Evolutionary conservation across 1,140 invertebrate genomes (phyloP).

Genomic region (Bombus haemorrhoidalis): DNA sequence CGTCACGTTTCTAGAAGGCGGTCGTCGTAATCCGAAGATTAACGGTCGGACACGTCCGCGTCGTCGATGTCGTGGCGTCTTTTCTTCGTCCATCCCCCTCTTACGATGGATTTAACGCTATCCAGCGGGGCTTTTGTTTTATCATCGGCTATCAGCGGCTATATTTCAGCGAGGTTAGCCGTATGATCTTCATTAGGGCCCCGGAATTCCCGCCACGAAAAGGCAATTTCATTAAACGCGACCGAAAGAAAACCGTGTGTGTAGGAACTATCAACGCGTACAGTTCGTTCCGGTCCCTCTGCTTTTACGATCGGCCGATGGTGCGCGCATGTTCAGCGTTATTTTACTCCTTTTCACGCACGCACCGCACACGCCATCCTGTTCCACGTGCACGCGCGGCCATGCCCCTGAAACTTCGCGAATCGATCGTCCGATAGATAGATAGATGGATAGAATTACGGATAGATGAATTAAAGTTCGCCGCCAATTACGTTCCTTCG

Average conservation of each 20-base stretch:
- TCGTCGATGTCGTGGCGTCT: slow-evolving; percentile 15
- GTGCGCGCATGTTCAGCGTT: slow-evolving; percentile 73
- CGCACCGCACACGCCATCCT: slow-evolving; percentile 44
- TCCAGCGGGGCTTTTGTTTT: slow-evolving; percentile 43
- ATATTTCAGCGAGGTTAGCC: slow-evolving; percentile 27
- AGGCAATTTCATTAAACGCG: slow-evolving; percentile 69
- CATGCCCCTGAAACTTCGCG: slow-evolving; percentile 21
- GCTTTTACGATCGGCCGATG: slow-evolving; percentile 73
- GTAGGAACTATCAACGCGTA: slow-evolving; percentile 76
- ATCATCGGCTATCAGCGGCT: slow-evolving; percentile 46
- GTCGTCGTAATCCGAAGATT: slow-evolving; percentile 43
- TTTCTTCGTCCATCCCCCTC: not conserved
- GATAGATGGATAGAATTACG: too few relatives aligned
- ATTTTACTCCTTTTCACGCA: slow-evolving; percentile 71
- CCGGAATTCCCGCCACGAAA: slow-evolving; percentile 69
- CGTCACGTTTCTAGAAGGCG: slow-evolving; percentile 26
- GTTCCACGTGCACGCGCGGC: slow-evolving; percentile 33
- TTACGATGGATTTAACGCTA: slow-evolving; percentile 17
- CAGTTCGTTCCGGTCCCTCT: slow-evolving; percentile 74
- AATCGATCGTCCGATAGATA: slow-evolving; percentile 54
- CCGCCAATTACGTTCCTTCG: accelerated
- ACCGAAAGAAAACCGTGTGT: slow-evolving; percentile 44
- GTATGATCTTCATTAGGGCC: slow-evolving; percentile 74
- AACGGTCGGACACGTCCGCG: slow-evolving; percentile 36
- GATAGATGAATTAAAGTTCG: not conserved